These are phyloP conservation scores for Ceuthmochares aereus DNA, from an alignment of 2,113 vertebrate genomes.

Conservation along the genomic window DNA sequence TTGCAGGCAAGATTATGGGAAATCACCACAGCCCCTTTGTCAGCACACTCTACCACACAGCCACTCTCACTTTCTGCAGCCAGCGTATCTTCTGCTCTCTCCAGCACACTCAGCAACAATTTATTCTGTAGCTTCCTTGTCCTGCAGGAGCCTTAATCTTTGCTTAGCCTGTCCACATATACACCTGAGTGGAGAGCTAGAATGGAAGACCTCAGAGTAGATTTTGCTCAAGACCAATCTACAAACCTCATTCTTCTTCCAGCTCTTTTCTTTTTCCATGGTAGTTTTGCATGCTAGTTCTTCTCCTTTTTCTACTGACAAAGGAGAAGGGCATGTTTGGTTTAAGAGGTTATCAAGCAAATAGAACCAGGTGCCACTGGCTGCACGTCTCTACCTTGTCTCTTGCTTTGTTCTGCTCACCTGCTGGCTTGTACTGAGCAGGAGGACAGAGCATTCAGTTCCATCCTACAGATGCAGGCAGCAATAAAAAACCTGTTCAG, in stretches of 20 bases:
- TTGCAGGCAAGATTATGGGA: slow-evolving; percentile 3
- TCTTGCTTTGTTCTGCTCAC: not conserved
- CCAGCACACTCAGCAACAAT: not conserved
- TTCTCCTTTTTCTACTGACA: not conserved
- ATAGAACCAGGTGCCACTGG: not conserved
- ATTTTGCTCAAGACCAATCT: not conserved
- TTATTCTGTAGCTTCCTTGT: not conserved
- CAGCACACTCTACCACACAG: not conserved
- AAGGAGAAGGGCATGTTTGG: not conserved
- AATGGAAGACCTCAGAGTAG: not conserved
- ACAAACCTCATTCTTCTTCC: not conserved
- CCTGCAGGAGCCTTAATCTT: not conserved
- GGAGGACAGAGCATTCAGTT: not conserved
- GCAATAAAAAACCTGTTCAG: not conserved
- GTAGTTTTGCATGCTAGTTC: not conserved
- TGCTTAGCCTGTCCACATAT: not conserved
- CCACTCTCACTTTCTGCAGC: not conserved
- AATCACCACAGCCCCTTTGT: not conserved
- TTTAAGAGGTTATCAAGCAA: not conserved
- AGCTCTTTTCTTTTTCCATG: not conserved
- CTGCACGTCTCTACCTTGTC: not conserved
- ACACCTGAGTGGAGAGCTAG: not conserved
- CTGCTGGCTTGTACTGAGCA: not conserved
- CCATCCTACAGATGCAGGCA: not conserved
- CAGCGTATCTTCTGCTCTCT: not conserved